These are phyloP conservation scores for Oophaga sylvatica DNA, from an alignment of 2,797 vertebrate species.

Conservation along the genomic window DNA sequence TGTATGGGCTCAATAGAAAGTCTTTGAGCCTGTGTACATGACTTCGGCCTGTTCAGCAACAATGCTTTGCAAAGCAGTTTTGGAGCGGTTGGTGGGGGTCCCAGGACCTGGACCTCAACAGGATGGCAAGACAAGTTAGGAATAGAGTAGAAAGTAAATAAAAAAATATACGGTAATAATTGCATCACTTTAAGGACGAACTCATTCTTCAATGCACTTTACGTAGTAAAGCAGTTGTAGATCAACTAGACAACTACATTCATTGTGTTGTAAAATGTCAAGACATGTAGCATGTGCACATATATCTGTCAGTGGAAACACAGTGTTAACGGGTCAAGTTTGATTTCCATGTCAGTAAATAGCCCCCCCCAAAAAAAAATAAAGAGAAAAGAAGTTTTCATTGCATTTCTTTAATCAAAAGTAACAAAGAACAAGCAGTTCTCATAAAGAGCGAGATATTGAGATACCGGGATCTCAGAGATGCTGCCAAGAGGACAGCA, in stretches of 20 bases:
- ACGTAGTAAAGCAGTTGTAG: neutral
- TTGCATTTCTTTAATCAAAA: conserved; percentile 36
- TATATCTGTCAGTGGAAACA: neutral
- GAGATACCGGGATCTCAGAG: neutral
- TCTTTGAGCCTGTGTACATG: too few species aligned
- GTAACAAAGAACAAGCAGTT: conserved; percentile 29
- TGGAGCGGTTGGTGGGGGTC: too few species aligned
- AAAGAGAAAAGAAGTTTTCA: neutral
- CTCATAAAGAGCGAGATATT: conserved; percentile 1
- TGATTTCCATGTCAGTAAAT: conserved; percentile 5
- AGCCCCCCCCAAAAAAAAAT: neutral
- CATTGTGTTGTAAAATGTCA: neutral
- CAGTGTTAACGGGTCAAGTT: neutral
- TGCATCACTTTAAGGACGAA: too few species aligned
- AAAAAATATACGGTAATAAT: too few species aligned
- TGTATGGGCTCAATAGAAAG: too few species aligned
- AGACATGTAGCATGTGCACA: neutral
- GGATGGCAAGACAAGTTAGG: too few species aligned
- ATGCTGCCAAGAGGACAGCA: conserved; percentile 11
- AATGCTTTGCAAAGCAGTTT: too few species aligned
- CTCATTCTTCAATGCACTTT: too few species aligned
- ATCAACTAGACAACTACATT: neutral
- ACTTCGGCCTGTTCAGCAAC: too few species aligned
- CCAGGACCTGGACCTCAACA: too few species aligned
- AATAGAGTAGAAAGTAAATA: too few species aligned